Conservation (phyloP, 2,888 invertebrate genomes). For the Ceratothoa steindachneri region DNA sequence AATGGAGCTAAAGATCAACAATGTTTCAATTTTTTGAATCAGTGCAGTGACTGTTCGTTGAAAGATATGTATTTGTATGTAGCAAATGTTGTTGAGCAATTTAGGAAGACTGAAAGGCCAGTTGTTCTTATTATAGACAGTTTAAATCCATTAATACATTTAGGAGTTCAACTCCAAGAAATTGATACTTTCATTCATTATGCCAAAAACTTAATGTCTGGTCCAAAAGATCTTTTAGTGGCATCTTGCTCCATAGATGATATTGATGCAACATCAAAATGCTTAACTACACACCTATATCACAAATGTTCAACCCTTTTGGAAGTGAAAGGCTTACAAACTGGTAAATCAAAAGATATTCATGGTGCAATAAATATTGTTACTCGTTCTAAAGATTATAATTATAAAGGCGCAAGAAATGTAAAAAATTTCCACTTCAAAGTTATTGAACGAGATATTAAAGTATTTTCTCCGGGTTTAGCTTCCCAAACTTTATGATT, state of each 20-base stretch:
- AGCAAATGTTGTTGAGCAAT: slow-evolving; percentile 22
- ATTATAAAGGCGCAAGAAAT: not conserved
- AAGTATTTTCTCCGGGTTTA: not conserved
- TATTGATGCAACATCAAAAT: not conserved
- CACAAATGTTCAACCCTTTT: not conserved
- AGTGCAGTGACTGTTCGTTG: slow-evolving; percentile 14
- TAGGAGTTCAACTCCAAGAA: slow-evolving; percentile 21
- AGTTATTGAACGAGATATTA: not conserved
- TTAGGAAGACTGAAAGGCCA: slow-evolving; percentile 12
- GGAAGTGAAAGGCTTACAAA: not conserved
- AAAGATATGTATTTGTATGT: slow-evolving; percentile 23
- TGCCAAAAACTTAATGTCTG: slow-evolving; percentile 18
- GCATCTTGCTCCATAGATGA: not conserved
- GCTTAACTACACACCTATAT: not conserved
- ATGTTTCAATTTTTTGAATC: slow-evolving; percentile 27
- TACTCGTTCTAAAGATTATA: not conserved
- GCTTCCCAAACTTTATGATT: not conserved
- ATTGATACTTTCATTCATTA: slow-evolving; percentile 26
- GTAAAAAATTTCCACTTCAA: not conserved
- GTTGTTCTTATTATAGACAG: slow-evolving; percentile 31
- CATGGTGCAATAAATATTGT: not conserved
- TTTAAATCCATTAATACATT: slow-evolving; percentile 20
- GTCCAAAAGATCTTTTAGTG: not conserved
- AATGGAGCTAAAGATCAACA: slow-evolving; percentile 15
- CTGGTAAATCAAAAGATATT: not conserved